These are phyloP conservation scores for Gallinago jamesoni DNA, from an alignment of 2,113 vertebrate genomes.

Conservation along the genomic window DNA sequence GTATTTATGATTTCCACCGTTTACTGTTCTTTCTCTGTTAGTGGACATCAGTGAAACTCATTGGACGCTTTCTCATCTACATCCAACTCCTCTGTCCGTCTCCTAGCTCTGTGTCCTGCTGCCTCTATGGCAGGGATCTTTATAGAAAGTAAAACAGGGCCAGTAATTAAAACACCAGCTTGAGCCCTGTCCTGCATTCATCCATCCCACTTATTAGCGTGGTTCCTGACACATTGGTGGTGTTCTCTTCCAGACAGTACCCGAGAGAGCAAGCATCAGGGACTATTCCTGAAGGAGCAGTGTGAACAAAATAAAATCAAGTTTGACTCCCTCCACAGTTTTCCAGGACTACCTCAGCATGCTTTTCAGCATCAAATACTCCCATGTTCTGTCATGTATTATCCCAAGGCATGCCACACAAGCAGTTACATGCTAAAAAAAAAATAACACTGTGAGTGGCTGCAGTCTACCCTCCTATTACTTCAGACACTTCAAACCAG, in stretches of 20 bases:
- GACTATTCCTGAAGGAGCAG: background rate
- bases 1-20: background rate
- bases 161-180: background rate
- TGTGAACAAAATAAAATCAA: background rate
- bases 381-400: background rate
- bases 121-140: background rate
- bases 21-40: background rate
- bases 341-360: background rate
- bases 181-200: background rate
- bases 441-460: background rate
- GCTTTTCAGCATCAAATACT: background rate
- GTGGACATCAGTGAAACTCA: background rate
- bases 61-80: background rate
- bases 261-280: background rate
- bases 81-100: background rate
- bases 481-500: background rate
- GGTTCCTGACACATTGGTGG: background rate
- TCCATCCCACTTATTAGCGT: rapidly evolving
- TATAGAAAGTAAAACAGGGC: background rate
- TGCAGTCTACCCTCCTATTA: background rate
- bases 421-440: background rate
- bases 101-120: background rate
- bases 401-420: background rate
- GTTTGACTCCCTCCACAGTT: background rate
- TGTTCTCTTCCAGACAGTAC: background rate